Conservation (phyloP, 2,113 vertebrate species). For the Pterocles gutturalis region DNA sequence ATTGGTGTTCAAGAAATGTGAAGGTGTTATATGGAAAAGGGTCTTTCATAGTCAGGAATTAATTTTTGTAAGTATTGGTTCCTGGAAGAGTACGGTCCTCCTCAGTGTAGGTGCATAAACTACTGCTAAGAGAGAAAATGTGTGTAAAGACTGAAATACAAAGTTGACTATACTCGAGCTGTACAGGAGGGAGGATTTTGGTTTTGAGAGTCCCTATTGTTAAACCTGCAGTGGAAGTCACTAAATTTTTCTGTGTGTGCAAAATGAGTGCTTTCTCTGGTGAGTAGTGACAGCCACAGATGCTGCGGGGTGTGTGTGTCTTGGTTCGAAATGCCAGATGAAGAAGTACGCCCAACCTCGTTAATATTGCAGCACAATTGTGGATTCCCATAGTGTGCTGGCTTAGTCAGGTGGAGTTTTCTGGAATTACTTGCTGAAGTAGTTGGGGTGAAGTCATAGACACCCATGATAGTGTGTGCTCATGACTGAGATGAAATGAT, state of each 20-base stretch:
- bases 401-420: not conserved
- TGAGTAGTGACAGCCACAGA: not conserved
- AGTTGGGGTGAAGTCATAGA: not conserved
- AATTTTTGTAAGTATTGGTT: not conserved
- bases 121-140: not conserved
- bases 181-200: not conserved
- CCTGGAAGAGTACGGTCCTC: not conserved
- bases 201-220: not conserved
- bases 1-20: not conserved
- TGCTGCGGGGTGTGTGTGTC: not conserved
- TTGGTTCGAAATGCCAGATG: not conserved
- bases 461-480: not conserved
- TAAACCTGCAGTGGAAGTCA: not conserved
- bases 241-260: not conserved
- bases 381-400: not conserved
- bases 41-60: not conserved
- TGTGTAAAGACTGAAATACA: not conserved
- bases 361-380: not conserved
- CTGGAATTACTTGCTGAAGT: conserved; percentile 19
- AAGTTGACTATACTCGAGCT: not conserved
- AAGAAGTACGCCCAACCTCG: not conserved
- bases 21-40: not conserved
- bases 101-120: not conserved
- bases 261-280: not conserved
- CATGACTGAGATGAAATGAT: not conserved